Evolutionary conservation across 2,113 vertebrate species (phyloP), one percentile per base, ranked within the genome.

Genomic region (Calonectris borealis): DNA sequence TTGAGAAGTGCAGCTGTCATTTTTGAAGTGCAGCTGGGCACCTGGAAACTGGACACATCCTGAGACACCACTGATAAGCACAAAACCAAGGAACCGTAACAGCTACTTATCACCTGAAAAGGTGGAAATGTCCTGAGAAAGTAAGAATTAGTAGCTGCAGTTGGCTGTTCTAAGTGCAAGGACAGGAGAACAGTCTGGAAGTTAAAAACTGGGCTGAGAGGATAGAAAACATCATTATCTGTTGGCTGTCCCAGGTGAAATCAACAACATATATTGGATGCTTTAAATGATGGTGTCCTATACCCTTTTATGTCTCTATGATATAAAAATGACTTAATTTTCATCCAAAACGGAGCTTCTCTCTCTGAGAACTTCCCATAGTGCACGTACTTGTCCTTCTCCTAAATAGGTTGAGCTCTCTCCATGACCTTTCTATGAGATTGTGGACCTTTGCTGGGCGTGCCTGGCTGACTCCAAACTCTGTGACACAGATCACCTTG

Each of bases 401-500:
- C 18, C 32, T 44, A 40, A 71, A 16, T 3, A 57, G 8, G 4
- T 1, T 54, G 48, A 72, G 31, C 4, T 69, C 22, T 90, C 40
- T 66, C 29, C 13, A 16, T 46, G 22, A 75, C 13, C 5, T 51
- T 36, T 40, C n/a, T 69, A 10, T 14, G 51, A 42, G 36, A 32
- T 31, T 88, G 61, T 85, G 27, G 14, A 61, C 5, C 6, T 5
- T 69, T 55, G 15, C 11, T 54, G 11, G 42, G 7, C 5, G 3
- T 52, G 10, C 22, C 22, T 52, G 52, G 10, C 26, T 79, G 36
- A 48, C 54, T 83, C 24, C 34, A 76, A 48, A 66, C 34, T 61
- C 19, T 0, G 0, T 29, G 24, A 14, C 3, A 4, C 40, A 57
- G 7, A 44, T 25, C 11, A 44, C 10, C 34, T 65, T 84, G 27